These are phyloP conservation scores for Lasioglossum baleicum DNA, from an alignment of 1,140 invertebrate species.

Conservation along the genomic window DNA sequence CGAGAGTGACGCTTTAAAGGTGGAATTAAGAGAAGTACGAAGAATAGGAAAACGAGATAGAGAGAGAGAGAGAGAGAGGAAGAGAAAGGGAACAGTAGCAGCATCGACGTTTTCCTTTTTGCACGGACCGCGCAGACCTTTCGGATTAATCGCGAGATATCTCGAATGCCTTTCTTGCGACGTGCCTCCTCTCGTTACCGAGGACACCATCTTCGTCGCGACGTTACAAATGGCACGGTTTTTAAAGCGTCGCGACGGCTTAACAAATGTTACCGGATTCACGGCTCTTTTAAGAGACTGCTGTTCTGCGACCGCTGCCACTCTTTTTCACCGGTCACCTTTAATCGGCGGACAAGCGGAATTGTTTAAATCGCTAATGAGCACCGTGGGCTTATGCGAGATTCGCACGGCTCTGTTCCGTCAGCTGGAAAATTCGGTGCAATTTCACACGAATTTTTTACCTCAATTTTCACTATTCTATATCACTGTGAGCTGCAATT, in stretches of 20 bases:
- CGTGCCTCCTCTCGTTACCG: neutral
- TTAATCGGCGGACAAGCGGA: neutral
- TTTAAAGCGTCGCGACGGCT: neutral
- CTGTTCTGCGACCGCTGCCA: neutral
- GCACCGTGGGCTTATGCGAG: no score
- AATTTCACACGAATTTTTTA: no score
- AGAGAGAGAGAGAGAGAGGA: no score
- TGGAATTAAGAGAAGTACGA: neutral
- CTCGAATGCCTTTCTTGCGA: constrained; percentile 5
- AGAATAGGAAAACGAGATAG: neutral
- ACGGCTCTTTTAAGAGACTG: neutral
- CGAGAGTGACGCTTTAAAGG: neutral
- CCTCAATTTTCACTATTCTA: no score
- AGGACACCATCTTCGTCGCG: neutral
- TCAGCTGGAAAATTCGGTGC: no score
- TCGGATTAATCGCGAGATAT: constrained; percentile 4
- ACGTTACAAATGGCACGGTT: constrained; percentile 4
- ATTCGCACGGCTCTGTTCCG: no score
- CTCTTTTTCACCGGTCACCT: neutral
- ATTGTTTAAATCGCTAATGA: neutral
- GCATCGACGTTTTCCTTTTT: neutral
- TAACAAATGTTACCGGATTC: constrained; percentile 5
- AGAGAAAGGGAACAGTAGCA: neutral
- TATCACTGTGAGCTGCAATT: no score
- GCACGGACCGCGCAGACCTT: neutral